Base-by-base conservation (phyloP, 2,888 invertebrate species). In the Melanotus villosus region DNA sequence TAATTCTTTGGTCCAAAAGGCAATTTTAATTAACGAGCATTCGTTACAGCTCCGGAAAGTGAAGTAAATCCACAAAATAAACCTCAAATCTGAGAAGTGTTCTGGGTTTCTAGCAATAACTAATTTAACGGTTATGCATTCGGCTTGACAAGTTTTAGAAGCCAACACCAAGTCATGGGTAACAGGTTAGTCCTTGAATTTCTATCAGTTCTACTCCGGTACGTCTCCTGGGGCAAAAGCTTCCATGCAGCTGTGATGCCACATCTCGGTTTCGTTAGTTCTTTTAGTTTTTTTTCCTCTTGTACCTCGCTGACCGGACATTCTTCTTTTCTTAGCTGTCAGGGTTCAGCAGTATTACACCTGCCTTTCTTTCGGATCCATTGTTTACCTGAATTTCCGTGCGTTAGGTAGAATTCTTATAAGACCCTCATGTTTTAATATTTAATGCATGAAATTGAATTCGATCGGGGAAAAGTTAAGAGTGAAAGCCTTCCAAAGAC, bases 251-350 rank as follows among this genome's bases (percentile, higher is more conserved):
- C 54, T 54, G 32, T 12, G 52, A 32, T 52, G 52, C 30, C 52
- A 30, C 32, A 52, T 52, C 52, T 52, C 30, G 14, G 30, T 1
- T 26, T 30, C 10, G 26, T 50, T 14, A 1, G 26, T 5, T 21
- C 32, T 21, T 57, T 56, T 34, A 7, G 3, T 45, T 59, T 59
- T 59, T 59, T 59, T n/a, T n/a, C n/a, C n/a, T n/a, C n/a, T n/a
- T n/a, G n/a, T n/a, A 10, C 26, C 10, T 3, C 18, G 14, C 10
- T 26, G 21, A 59, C 59, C 59, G 59, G 59, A 32, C 59, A 59
- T 59, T 59, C 59, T 59, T 59, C 30, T 45, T 21, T 32, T 18
- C 32, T 59, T 59, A 45, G n/a, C 2, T 38, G 26, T 32, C 16
- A 14, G 32, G 45, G 45, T 43, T 32, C 52, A 32, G 2, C 6